Percentiles rank a stretch among this genome's conserved stretches.
Evolutionary conservation across 2,888 invertebrate genomes (phyloP).

Genomic region (Phymatocera aterrima): DNA sequence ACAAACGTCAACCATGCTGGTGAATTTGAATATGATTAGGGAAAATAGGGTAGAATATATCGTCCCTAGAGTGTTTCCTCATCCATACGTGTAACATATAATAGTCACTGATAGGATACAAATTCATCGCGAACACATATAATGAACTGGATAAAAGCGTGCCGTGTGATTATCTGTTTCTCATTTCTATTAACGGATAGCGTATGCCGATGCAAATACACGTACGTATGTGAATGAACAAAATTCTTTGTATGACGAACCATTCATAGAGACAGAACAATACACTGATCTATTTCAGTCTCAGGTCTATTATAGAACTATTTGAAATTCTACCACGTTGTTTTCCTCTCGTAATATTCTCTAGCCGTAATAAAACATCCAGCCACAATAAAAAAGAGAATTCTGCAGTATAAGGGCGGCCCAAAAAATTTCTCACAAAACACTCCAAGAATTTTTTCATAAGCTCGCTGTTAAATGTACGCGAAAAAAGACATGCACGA

Average conservation of each 20-base stretch:
- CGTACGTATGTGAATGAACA: neutral
- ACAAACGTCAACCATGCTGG: neutral
- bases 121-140: constrained; percentile 22
- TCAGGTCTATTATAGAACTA: neutral
- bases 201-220: neutral
- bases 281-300: neutral
- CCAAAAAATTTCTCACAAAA: neutral
- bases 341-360: neutral
- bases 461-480: neutral
- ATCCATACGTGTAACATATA: neutral
- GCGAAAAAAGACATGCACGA: neutral
- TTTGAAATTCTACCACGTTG: neutral
- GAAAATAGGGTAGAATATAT: neutral
- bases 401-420: neutral
- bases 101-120: neutral
- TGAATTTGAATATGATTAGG: neutral
- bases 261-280: neutral
- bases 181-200: neutral
- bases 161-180: neutral
- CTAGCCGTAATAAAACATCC: neutral
- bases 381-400: neutral
- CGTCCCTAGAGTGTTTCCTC: neutral
- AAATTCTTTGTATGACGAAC: neutral
- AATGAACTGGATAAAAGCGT: neutral
- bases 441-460: neutral